Evolutionary conservation across 2,113 vertebrate genomes (phyloP), one percentile per base, ranked within the genome.

Genomic region (Macroglossus sobrinus): DNA sequence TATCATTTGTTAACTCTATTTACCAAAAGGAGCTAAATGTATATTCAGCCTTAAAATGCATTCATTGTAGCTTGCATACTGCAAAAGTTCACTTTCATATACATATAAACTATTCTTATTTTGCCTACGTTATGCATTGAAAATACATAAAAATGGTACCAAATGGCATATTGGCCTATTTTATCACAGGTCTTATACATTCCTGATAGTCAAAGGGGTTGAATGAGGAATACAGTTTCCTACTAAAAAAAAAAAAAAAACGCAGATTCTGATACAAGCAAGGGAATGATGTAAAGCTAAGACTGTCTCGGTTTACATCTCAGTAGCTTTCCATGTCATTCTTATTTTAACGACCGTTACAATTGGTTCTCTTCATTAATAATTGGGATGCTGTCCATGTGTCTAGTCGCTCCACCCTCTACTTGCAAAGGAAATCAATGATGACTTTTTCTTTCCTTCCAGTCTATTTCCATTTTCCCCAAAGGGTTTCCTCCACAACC

Each of bases 21-120:
- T 98, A 94, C 97, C 95, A 96, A 98, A 98, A 97, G 96, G 93
- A 96, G 74, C 97, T 97, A 87, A 50, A 30, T 88, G 59, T 97
- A 96, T 94, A 69, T 95, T 98, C 97, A 98, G 95, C 57, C 89
- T 97, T 96, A 95, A 98, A 98, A 98, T 84, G 95, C 85, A 97
- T 89, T 91, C 76, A 12, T 45, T 88, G 68, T 76, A 93, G 88
- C 89, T 92, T 96, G 89, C 82, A 95, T 47, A 38, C 28, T 33
- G 63, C 84, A 95, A 97, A 98, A 96, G n/a, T 94, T 95, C 59
- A 24, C 22, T 96, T 90, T 81, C 71, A 96, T 86, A 82, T 91
- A 96, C 85, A 97, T 96, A 97, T 64, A 97, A 98, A 97, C 74
- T 97, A 96, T 95, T 72, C 14, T 72, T 95, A 97, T 89, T 98